These are phyloP conservation scores for Alloplasta piceator DNA, from an alignment of 2,888 invertebrate species.

Conservation along the genomic window DNA sequence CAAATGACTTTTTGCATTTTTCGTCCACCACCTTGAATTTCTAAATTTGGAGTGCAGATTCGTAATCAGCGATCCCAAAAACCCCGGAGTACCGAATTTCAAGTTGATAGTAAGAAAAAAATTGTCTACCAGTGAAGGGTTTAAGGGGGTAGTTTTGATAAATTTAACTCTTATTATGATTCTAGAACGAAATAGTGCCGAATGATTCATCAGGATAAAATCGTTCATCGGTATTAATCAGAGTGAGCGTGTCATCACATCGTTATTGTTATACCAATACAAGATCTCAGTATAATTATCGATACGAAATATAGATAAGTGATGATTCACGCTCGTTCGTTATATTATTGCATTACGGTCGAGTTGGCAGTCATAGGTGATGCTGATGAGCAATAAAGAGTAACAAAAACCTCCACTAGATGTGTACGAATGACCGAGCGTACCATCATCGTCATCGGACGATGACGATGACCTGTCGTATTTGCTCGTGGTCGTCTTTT, in stretches of 20 bases:
- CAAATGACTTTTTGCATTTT: no score
- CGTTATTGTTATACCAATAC: constrained; percentile 7
- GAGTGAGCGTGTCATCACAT: constrained; percentile 30
- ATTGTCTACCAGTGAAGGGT: not conserved
- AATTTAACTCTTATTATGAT: not conserved
- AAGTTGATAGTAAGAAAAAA: no score
- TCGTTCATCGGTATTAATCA: constrained; percentile 3
- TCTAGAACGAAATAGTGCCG: not conserved
- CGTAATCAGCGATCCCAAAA: no score
- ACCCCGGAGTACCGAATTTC: no score
- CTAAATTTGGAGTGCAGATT: no score
- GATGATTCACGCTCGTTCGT: constrained; percentile 46
- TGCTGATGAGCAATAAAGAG: constrained; percentile 56
- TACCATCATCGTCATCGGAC: constrained; percentile 54
- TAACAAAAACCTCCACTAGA: constrained; percentile 48
- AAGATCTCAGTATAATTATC: constrained; percentile 27
- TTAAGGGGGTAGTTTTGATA: not conserved
- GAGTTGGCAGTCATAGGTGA: constrained; percentile 55
- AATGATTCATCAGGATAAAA: not conserved
- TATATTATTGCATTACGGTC: constrained; percentile 35
- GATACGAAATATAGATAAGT: constrained; percentile 34
- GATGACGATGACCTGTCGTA: constrained; percentile 61
- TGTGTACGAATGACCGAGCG: constrained; percentile 31
- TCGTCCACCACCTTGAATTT: no score
- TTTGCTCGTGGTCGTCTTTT: constrained; percentile 17